Evolutionary conservation across 2,797 vertebrate species (phyloP), one percentile per base, ranked within the genome.

Genomic region (Lepidocolaptes lacrymiger): DNA sequence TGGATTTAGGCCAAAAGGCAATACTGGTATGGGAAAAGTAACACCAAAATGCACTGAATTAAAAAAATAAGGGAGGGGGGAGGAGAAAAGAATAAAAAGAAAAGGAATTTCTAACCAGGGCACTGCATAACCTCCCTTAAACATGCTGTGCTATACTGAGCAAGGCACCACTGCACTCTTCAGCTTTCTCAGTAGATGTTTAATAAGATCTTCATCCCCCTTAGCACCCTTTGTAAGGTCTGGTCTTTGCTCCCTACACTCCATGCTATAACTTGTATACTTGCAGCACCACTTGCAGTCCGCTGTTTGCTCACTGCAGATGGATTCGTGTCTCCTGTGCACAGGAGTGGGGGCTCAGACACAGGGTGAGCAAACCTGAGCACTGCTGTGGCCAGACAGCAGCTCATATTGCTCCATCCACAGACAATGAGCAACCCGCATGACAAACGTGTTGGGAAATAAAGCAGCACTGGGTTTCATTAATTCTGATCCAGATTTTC

Each of bases 11-110:
- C 46, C 43, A 87, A 81, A 84, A 73, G 58, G 54, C 76, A 84
- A 62, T 37, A 76, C 4, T 66, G 23, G 27, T 69, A 76, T 55
- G 74, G 66, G 37, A 92, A 91, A 96, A 91, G 71, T 54, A 79
- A 82, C 37, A 66, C 24, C 46, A 81, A 89, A 11, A 54, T n/a
- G 39, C 5, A 63, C 34, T 49, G 66, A 81, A 58, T 82, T 82
- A 27, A 52, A 55, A 56, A 59, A 28, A 28, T 77, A 64, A 20
- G 21, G 20, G 9, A 5, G 9, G 2, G 6, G 0, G 10, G 8
- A 6, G 10, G 18, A 43, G 18, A 66, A 67, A 92, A 83, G 8
- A 73, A 48, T 10, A 84, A 85, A 76, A 69, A 62, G 19, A 73
- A 73, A 91, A 44, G 9, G 5, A 74, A 36, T 83, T 91, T 91